These are phyloP conservation scores for Hystrix brachyura DNA, from an alignment of 2,113 vertebrate genomes.

Conservation along the genomic window DNA sequence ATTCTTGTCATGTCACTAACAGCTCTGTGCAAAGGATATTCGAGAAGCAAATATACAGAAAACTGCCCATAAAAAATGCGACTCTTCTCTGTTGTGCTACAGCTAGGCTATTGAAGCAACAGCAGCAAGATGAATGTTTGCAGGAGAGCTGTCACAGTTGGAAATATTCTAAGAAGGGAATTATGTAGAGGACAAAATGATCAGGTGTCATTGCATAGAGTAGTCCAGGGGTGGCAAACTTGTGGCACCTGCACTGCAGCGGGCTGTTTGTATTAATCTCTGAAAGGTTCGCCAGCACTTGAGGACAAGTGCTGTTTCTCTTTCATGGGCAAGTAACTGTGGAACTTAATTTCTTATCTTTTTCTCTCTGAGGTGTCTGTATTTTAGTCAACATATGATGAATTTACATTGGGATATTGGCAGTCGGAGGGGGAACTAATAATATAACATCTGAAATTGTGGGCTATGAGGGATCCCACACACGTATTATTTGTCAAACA, in stretches of 20 bases:
- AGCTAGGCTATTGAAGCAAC: neutral
- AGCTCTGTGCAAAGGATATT: neutral
- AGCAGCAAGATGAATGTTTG: neutral
- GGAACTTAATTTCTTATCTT: neutral
- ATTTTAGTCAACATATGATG: neutral
- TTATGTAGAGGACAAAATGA: neutral
- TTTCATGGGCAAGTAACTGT: neutral
- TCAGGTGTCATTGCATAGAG: neutral
- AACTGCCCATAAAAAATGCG: neutral
- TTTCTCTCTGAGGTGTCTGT: neutral
- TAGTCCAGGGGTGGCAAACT: neutral
- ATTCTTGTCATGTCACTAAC: neutral
- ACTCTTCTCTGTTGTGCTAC: neutral
- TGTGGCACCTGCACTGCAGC: neutral
- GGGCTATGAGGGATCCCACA: neutral
- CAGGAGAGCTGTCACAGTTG: neutral
- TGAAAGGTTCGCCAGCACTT: neutral
- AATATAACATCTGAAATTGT: constrained; percentile 67
- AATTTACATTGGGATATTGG: constrained; percentile 27
- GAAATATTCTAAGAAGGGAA: neutral
- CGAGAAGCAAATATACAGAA: neutral
- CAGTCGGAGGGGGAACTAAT: neutral
- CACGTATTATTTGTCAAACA: constrained; percentile 62
- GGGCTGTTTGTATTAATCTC: neutral
- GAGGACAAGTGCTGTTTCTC: neutral